Base-by-base conservation (phyloP, 2,113 vertebrate species). In the Scytalopus superciliaris region DNA sequence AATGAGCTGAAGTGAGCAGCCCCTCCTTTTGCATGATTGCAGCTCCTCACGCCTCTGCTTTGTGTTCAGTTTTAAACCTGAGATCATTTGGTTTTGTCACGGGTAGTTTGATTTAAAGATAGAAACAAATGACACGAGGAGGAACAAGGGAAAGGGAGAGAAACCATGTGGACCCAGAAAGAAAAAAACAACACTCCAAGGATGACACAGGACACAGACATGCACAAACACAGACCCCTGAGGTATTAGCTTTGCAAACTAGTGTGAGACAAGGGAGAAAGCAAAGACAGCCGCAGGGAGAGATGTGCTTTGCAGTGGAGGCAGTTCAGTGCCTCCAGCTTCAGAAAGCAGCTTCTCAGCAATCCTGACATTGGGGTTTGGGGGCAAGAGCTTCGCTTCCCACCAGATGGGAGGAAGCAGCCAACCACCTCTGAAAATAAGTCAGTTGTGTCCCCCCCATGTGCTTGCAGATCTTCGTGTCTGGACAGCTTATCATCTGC, bases 211-310 rank as follows among this genome's bases (percentile, higher is more conserved):
- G 85, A 95, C 94, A 94, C 33, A 60, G 73, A 95, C 94, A 93
- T 69, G 90, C 90, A 94, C n/a, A 0, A 94, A 96, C 68, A 40
- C 93, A 96, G 90, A 97, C 91, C 97, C 97, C 97, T 97, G 97
- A 97, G 97, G 96, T 97, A 97, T 96, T 76, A 96, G 94, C 97
- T 97, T 97, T 94, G 94, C 94, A 94, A 96, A 97, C 95, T 96
- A 96, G 89, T 24, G n/a, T 3, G 17, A 94, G 86, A 95, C 27
- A 8, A 93, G 87, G 84, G 56, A 81, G 72, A 84, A 96, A 93
- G 93, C 88, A 86, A 96, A 92, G 92, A 89, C 72, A 93, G 94
- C 87, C 30, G 4, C 87, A 92, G 42, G 53, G 56, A 96, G 83
- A 94, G 68, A 83, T 81, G 93, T 91, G 93, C 96, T 96, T 96